Evolutionary conservation across 2,113 vertebrate species (phyloP).

Genomic region (Herpailurus yagouaroundi): DNA sequence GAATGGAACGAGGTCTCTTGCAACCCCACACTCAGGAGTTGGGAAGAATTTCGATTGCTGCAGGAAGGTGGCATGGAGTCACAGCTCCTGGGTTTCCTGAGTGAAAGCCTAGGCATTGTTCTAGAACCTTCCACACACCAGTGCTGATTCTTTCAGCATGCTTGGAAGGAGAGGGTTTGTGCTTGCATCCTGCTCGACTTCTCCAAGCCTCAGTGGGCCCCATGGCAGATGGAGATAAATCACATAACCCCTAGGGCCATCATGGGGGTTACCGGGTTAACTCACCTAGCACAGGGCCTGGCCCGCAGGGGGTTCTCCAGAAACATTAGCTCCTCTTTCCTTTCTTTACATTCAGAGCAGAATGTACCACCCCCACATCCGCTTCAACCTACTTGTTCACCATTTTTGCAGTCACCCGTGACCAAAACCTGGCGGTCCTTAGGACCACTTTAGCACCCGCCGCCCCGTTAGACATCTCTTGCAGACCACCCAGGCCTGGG

Average conservation of each 20-base stretch:
- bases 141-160: neutral
- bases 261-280: neutral
- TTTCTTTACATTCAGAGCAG: neutral
- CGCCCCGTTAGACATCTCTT: accelerated
- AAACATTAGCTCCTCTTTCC: neutral
- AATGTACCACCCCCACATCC: neutral
- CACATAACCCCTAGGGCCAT: neutral
- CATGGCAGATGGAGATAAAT: neutral
- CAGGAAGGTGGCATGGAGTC: neutral
- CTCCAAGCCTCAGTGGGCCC: neutral
- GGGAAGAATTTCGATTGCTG: neutral
- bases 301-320: neutral
- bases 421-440: neutral
- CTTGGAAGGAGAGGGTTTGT: neutral
- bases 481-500: neutral
- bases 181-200: neutral
- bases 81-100: neutral
- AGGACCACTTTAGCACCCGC: neutral
- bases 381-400: neutral
- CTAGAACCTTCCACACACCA: neutral
- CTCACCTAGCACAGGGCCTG: neutral
- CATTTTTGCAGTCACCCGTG: neutral
- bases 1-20: neutral
- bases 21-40: neutral
- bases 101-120: neutral